Evolutionary conservation across 2,113 vertebrate species (phyloP).

Genomic region (Porphyrio hochstetteri): DNA sequence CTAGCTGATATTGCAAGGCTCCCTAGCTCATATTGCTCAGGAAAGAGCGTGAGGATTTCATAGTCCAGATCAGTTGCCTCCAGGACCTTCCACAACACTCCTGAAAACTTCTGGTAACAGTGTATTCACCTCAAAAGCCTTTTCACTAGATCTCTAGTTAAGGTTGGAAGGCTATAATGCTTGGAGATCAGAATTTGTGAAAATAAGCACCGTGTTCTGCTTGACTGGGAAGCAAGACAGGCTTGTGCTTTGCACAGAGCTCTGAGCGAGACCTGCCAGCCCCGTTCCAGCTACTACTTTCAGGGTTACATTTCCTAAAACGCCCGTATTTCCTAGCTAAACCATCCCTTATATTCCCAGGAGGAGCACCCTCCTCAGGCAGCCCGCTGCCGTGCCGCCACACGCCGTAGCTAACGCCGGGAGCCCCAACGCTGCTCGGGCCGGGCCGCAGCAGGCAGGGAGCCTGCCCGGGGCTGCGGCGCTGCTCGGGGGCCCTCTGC

Average conservation of each 20-base stretch:
- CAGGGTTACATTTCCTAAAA: neutral
- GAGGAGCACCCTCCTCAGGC: neutral
- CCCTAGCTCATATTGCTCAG: too few relatives aligned
- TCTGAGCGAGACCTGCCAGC: neutral
- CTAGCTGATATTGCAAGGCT: too few relatives aligned
- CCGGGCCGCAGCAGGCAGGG: neutral
- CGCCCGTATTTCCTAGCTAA: accelerated
- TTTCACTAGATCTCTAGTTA: neutral
- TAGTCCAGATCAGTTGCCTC: neutral
- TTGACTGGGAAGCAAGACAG: neutral
- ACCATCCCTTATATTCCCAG: neutral
- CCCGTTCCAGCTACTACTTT: neutral
- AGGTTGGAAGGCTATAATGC: neutral
- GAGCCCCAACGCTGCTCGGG: neutral
- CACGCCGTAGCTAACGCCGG: too few relatives aligned
- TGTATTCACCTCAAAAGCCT: accelerated
- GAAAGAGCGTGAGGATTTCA: neutral
- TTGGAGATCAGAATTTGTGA: neutral
- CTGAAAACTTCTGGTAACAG: neutral
- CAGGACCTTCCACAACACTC: neutral
- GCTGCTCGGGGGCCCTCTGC: slow-evolving; percentile 12
- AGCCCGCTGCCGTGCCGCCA: neutral
- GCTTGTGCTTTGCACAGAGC: neutral
- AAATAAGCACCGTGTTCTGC: neutral
- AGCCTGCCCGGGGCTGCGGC: neutral